Percentiles rank a stretch among this genome's conserved stretches.
phyloP scores from a whole-genome alignment of 2,888 invertebrate species.

The Spodoptera exigua region DNA sequence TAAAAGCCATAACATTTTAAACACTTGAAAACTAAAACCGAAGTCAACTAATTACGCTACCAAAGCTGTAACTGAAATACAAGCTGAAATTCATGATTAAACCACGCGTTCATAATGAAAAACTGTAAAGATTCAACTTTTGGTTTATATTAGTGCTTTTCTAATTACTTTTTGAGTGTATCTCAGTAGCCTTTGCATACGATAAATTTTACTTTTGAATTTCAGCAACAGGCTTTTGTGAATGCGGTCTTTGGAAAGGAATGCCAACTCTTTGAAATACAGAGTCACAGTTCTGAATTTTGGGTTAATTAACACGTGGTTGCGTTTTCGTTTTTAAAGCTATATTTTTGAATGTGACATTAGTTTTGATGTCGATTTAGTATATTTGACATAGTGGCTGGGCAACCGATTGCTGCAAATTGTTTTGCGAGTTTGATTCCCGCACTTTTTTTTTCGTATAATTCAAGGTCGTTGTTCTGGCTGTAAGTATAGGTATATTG shows the following conservation, averaged over 20 bases:
- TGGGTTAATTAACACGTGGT: conserved; percentile 25
- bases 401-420: no score
- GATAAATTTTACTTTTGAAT: conserved; percentile 33
- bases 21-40: no score
- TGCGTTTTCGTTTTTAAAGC: no score
- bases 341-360: no score
- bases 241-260: conserved; percentile 21
- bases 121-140: conserved; percentile 24
- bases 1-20: neutral
- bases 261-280: conserved; percentile 19
- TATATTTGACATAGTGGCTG: no score
- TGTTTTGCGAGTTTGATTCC: no score
- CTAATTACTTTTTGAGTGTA: conserved; percentile 40
- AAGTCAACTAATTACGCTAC: no score
- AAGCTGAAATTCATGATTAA: conserved; percentile 1
- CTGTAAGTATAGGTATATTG: no score
- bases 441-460: no score
- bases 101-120: conserved; percentile 31
- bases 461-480: no score
- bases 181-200: conserved; percentile 26
- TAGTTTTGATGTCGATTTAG: no score
- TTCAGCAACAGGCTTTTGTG: conserved; percentile 13
- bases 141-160: conserved; percentile 7
- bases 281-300: conserved; percentile 4
- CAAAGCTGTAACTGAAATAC: neutral